Evolutionary conservation across 2,797 vertebrate species (phyloP), one percentile per base, ranked within the genome.

Genomic region (Acestrorhynchus altus): DNA sequence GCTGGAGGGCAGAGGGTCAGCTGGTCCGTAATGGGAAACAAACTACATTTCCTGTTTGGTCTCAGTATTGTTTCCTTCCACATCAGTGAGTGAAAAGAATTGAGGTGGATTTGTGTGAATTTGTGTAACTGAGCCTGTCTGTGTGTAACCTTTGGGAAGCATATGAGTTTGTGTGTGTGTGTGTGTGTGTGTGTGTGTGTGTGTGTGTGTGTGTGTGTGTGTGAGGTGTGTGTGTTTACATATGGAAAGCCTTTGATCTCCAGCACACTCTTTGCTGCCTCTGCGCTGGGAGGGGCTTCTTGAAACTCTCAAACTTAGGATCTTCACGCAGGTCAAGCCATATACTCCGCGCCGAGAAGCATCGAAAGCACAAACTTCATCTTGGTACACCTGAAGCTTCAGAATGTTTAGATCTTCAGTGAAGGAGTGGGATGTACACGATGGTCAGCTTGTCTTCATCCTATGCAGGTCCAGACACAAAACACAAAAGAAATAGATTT

Each of bases 241-340:
- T 16, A n/a, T 52, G 40, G 35, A 26, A 52, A 57, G 22, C 24
- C 98, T 94, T 98, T 97, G 84, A 99, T 98, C 93, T 98, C 95
- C 79, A 98, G 90, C 54, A 97, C 84, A 74, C 94, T 96, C 88
- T 93, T n/a, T 96, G 89, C 95, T 96, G 90, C 96, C 95, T 87
- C 95, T 94, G 77, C 95, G 97, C 77, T 95, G 74, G 97, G 82
- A 69, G 97, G 61, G 94, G 93, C 86, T 93, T 94, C 90, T n/a
- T 95, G 91, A 82, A 96, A 96, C 87, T 92, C 93, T 96, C 95
- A 88, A 99, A 98, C 39, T 93, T 89, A 3, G 97, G 97, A 90
- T 98, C 96, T 84, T 97, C 77, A 98, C 96, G 12, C 97, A 99
- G 85, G 94, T 93, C 86, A 99, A 94, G 90, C 96, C 95, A 86